Evolutionary conservation across 2,113 vertebrate genomes (phyloP).

Genomic region (Lasiurus borealis): DNA sequence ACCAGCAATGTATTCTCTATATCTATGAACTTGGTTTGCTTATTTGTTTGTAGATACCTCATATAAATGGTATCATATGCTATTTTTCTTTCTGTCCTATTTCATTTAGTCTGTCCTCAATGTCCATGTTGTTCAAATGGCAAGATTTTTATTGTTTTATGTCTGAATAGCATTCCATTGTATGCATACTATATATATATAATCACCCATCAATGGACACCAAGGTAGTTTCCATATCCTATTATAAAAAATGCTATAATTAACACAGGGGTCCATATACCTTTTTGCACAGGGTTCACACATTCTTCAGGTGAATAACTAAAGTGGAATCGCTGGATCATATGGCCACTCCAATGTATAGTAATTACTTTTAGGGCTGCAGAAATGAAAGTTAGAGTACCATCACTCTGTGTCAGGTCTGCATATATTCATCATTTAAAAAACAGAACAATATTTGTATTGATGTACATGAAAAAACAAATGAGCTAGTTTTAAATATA

Average conservation of each 20-base stretch:
- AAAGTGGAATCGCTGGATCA: neutral
- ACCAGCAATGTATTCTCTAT: neutral
- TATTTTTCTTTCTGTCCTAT: neutral
- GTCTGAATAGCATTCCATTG: neutral
- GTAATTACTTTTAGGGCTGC: conserved; percentile 1
- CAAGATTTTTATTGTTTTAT: neutral
- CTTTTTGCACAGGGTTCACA: neutral
- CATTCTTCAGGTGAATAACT: neutral
- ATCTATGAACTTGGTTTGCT: neutral
- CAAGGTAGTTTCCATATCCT: neutral
- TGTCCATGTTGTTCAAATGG: too few species aligned
- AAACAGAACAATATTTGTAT: neutral
- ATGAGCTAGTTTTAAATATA: neutral
- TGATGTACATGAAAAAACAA: neutral
- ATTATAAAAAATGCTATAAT: neutral
- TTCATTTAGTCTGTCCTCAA: neutral
- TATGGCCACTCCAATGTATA: neutral
- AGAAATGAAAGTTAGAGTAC: neutral
- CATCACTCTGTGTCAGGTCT: neutral
- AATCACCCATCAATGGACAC: neutral
- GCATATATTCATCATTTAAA: neutral
- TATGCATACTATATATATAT: too few species aligned
- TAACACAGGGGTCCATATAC: neutral
- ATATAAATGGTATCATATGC: neutral
- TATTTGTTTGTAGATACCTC: neutral